phyloP scores from a whole-genome alignment of 2,888 invertebrate species.

The Sipha maydis region DNA sequence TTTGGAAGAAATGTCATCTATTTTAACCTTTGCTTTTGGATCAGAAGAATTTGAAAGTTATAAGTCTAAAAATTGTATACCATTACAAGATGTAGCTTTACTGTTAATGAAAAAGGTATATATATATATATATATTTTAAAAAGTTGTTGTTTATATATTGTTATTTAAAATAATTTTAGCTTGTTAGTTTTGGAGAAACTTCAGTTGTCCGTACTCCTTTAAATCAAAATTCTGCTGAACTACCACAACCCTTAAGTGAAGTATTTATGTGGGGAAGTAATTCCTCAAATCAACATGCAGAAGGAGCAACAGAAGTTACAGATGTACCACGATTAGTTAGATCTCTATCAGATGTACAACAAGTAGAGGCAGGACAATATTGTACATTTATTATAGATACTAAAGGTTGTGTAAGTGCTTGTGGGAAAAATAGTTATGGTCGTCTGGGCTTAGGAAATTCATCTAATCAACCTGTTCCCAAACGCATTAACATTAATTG shows the following conservation, averaged over 20 bases:
- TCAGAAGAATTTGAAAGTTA: slow-evolving; percentile 61
- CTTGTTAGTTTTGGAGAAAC: slow-evolving; percentile 60
- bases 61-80: slow-evolving; percentile 65
- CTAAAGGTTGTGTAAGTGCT: slow-evolving; percentile 72
- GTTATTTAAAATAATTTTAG: slow-evolving; percentile 31
- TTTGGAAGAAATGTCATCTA: slow-evolving; percentile 60
- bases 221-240: slow-evolving; percentile 64
- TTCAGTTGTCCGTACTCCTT: slow-evolving; percentile 57
- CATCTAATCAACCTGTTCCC: slow-evolving; percentile 72
- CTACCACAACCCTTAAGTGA: slow-evolving; percentile 68
- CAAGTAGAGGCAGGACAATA: slow-evolving; percentile 76
- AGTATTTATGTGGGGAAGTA: slow-evolving; percentile 76
- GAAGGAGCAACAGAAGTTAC: slow-evolving; percentile 74
- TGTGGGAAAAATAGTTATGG: slow-evolving; percentile 76
- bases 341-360: slow-evolving; percentile 72
- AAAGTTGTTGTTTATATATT: background rate
- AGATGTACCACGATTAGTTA: slow-evolving; percentile 71
- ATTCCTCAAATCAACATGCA: slow-evolving; percentile 74
- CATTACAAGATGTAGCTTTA: slow-evolving; percentile 71
- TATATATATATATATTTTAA: background rate
- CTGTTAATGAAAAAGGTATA: slow-evolving; percentile 70
- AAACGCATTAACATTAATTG: slow-evolving; percentile 71
- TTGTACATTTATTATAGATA: slow-evolving; percentile 74
- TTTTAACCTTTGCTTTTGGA: slow-evolving; percentile 58
- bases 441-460: slow-evolving; percentile 74